A percentile compares a stretch with the other conserved stretches of the same genome.
phyloP scores from a whole-genome alignment of 2,888 invertebrate species.

The Mythimna ferrago region DNA sequence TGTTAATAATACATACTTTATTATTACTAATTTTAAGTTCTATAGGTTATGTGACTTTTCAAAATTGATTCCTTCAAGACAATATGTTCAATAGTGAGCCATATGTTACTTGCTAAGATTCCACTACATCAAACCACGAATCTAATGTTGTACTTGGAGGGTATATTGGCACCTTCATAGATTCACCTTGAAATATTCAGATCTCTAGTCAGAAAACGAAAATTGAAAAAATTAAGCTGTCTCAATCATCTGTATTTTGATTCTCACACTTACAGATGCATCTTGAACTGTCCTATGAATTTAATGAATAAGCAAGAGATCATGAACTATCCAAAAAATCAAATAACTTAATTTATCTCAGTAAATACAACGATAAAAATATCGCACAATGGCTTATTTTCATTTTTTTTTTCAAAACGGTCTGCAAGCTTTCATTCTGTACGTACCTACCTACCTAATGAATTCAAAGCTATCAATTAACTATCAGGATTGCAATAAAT shows the following conservation, averaged over 20 bases:
- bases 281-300: slow-evolving; percentile 22
- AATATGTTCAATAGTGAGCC: not conserved
- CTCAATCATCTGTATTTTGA: not conserved
- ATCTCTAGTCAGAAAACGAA: not conserved
- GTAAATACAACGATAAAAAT: not conserved
- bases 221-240: not conserved
- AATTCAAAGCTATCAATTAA: not conserved
- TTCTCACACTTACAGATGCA: slow-evolving; percentile 8
- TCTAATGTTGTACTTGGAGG: too few species aligned
- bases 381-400: not conserved
- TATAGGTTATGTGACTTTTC: not conserved
- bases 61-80: not conserved
- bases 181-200: slow-evolving; percentile 1
- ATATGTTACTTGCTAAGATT: not conserved
- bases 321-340: too few species aligned
- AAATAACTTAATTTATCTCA: not conserved
- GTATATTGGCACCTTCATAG: not conserved
- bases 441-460: not conserved
- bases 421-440: not conserved
- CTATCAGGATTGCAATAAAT: slow-evolving; percentile 2
- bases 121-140: not conserved
- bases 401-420: not conserved
- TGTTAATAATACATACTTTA: not conserved
- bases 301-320: too few species aligned
- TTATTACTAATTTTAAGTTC: not conserved